Percentiles rank a stretch among this genome's conserved stretches.
Evolutionary conservation across 1,140 invertebrate species (phyloP).

Genomic region (Bacillus rossius): DNA sequence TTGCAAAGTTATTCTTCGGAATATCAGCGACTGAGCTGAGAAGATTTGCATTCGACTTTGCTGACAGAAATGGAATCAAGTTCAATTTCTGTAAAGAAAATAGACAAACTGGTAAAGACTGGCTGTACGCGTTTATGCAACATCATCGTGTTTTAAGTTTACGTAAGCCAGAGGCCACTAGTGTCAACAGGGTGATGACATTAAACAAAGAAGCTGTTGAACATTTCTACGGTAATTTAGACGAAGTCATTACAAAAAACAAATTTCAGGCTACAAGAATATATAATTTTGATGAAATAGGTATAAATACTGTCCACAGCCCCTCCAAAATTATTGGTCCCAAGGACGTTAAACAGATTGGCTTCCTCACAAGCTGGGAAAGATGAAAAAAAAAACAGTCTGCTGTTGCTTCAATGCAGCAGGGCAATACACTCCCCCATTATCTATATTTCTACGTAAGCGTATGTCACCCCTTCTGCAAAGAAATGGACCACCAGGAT

Average conservation of each 20-base stretch:
- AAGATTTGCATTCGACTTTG: background rate
- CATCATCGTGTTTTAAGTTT: background rate
- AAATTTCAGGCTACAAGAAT: background rate
- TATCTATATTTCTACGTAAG: constrained; percentile 9
- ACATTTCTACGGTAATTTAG: constrained; percentile 2
- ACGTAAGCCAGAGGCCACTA: background rate
- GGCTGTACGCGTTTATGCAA: background rate
- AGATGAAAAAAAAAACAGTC: constrained; percentile 31
- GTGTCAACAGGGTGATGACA: background rate
- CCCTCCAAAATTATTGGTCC: background rate
- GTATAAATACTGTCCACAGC: constrained; percentile 1
- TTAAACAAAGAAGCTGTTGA: background rate
- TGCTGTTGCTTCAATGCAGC: constrained; percentile 31
- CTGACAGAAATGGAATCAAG: background rate
- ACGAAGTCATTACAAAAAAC: constrained; percentile 3
- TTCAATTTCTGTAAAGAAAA: background rate
- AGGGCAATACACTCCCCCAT: constrained; percentile 34
- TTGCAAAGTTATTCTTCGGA: no score
- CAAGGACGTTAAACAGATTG: constrained; percentile 35
- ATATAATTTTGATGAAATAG: constrained; percentile 2
- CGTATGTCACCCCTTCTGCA: no score
- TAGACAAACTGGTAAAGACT: background rate
- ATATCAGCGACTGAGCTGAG: no score
- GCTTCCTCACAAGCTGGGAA: constrained; percentile 31
- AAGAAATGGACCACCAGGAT: no score